Base-by-base conservation (phyloP, 2,113 vertebrate genomes). In the Etia nguti region DNA sequence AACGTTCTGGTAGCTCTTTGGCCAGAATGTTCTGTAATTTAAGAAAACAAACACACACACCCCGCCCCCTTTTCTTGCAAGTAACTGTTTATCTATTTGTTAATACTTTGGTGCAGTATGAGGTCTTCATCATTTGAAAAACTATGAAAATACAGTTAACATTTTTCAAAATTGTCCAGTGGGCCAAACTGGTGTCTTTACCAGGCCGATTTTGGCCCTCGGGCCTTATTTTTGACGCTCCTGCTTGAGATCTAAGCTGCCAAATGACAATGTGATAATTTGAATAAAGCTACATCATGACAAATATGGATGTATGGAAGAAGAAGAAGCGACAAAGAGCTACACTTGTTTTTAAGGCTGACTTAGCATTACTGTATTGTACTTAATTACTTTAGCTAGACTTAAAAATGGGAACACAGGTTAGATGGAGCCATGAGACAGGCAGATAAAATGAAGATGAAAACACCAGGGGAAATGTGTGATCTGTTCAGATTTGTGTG, bases 361-460 rank as follows among this genome's bases (percentile, higher is more conserved):
- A 48, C 22, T 46, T 29, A 3, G 68, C 41, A 26, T 26, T 29
- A 48, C 15, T 20, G 43, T 11, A 50, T 12, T 50, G 6, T 20
- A 48, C 24, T 75, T 48, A 48, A 12, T 48, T 48, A 50, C 43
- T 75, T 75, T 75, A 75, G 38, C 9, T 31, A 20, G 24, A 46
- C 38, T 0, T 16, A 22, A 16, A 36, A 73, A 50, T 31, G 70
- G 41, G 68, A 6, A 73, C 22, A 0, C 22, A 29, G 22, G 41
- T 48, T 50, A 75, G 70, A 20, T 75, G 70, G 16, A 29, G 70
- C 70, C 70, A 31, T 75, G 46, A 75, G 43, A 75, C 24, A 38
- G 20, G 60, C 20, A 38, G 60, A 65, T 5, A 65, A 65, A 65
- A n/a, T 1, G 10, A 36, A 36, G 2, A 38, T n/a, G 18, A 6